Evolutionary conservation across 1,140 invertebrate species (phyloP).

Genomic region (Aleiodes sp.): DNA sequence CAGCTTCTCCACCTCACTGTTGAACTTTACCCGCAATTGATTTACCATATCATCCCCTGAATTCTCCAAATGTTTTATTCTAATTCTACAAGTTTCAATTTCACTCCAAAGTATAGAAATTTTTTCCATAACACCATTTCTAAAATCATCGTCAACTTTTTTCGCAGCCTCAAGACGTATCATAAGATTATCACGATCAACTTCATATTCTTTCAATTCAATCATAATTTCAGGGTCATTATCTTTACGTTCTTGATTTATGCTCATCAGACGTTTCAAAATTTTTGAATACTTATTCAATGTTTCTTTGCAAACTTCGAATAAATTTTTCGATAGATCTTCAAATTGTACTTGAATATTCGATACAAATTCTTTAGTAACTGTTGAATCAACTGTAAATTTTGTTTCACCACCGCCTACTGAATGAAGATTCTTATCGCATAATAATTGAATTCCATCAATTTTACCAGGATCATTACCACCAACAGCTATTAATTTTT

Average conservation of each 20-base stretch:
- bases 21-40: constrained; percentile 32
- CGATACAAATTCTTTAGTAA: constrained; percentile 34
- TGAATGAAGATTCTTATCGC: background rate
- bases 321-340: constrained; percentile 31
- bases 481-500: constrained; percentile 48
- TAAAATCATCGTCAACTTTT: constrained; percentile 12
- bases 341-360: constrained; percentile 36
- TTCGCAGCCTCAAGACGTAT: constrained; percentile 29
- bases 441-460: constrained; percentile 36
- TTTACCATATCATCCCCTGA: constrained; percentile 21
- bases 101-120: constrained; percentile 33
- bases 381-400: constrained; percentile 10
- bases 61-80: constrained; percentile 30
- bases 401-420: constrained; percentile 13
- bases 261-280: constrained; percentile 35
- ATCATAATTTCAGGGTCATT: background rate
- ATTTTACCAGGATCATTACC: constrained; percentile 50
- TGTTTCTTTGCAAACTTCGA: constrained; percentile 35
- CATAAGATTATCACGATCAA: constrained; percentile 28
- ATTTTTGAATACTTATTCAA: constrained; percentile 41
- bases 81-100: constrained; percentile 16
- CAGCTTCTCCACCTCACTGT: constrained; percentile 34
- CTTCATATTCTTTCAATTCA: constrained; percentile 31
- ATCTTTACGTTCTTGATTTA: background rate
- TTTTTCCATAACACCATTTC: constrained; percentile 23